Percentiles rank a stretch among this genome's conserved stretches.
Evolutionary conservation across 2,888 invertebrate species (phyloP).

Genomic region (Tetramorium bicarinatum): DNA sequence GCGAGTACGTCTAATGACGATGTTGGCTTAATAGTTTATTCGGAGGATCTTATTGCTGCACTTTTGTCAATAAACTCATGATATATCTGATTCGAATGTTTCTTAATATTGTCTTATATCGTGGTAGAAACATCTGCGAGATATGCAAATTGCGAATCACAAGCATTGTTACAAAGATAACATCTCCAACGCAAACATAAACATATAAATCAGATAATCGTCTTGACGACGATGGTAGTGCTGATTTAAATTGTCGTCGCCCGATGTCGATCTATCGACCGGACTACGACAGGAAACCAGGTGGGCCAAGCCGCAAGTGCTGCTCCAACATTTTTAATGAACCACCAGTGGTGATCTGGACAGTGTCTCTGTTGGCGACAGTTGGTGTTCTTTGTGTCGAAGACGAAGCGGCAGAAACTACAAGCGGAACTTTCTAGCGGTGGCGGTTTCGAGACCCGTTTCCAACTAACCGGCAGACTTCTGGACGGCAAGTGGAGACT

Average conservation of each 20-base stretch:
- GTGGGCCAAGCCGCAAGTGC: slow-evolving; percentile 71
- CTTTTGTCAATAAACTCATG: neutral
- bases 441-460: slow-evolving; percentile 52
- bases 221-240: neutral
- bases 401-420: slow-evolving; percentile 51
- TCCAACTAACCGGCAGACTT: slow-evolving; percentile 64
- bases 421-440: slow-evolving; percentile 48
- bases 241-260: slow-evolving; percentile 3
- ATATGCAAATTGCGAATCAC: slow-evolving; percentile 10
- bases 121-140: neutral
- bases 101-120: neutral
- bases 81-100: slow-evolving; percentile 1
- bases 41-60: neutral
- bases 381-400: slow-evolving; percentile 43
- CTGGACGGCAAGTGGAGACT: slow-evolving; percentile 70
- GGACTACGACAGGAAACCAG: slow-evolving; percentile 57
- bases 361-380: slow-evolving; percentile 52
- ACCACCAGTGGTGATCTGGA: slow-evolving; percentile 68
- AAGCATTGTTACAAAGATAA: neutral
- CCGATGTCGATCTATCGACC: neutral
- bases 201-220: neutral
- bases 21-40: neutral
- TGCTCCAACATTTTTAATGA: slow-evolving; percentile 71
- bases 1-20: slow-evolving; percentile 37
- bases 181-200: neutral